phyloP scores from a whole-genome alignment of 2,888 invertebrate genomes.

The Smittia sp. region DNA sequence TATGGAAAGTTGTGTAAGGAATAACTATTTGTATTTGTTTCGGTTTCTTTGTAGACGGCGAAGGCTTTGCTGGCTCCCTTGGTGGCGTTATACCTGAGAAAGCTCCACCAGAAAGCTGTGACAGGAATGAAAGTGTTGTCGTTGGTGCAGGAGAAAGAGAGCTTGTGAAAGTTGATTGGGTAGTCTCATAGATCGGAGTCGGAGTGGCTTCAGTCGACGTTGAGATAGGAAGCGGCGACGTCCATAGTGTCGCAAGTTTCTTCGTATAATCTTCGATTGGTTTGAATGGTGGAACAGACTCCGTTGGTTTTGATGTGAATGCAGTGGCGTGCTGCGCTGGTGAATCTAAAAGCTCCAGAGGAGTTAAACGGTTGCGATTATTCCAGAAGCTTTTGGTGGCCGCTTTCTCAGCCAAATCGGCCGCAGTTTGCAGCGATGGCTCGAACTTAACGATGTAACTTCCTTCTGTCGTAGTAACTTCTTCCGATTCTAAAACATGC shows the following conservation, averaged over 20 bases:
- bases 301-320: conserved; percentile 51
- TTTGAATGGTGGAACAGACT: conserved; percentile 32
- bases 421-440: conserved; percentile 44
- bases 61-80: conserved; percentile 47
- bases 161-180: conserved; percentile 46
- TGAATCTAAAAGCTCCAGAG: conserved; percentile 57
- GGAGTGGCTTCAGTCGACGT: conserved; percentile 47
- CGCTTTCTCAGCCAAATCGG: conserved; percentile 32
- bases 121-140: neutral
- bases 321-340: conserved; percentile 59
- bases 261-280: conserved; percentile 43
- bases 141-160: neutral
- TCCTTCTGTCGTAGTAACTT: conserved; percentile 2
- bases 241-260: conserved; percentile 28
- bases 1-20: conserved; percentile 66
- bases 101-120: conserved; percentile 45
- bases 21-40: conserved; percentile 77
- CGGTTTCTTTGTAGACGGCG: conserved; percentile 54
- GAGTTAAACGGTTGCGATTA: conserved; percentile 48
- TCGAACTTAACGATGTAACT: conserved; percentile 43
- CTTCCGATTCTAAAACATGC: neutral
- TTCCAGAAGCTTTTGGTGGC: conserved; percentile 38
- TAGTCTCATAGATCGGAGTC: conserved; percentile 49
- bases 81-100: conserved; percentile 43
- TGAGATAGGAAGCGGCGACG: conserved; percentile 43